A percentile compares a stretch with the other conserved stretches of the same genome.
Evolutionary conservation across 2,888 invertebrate genomes (phyloP).

Genomic region (Plemyria rubiginata): DNA sequence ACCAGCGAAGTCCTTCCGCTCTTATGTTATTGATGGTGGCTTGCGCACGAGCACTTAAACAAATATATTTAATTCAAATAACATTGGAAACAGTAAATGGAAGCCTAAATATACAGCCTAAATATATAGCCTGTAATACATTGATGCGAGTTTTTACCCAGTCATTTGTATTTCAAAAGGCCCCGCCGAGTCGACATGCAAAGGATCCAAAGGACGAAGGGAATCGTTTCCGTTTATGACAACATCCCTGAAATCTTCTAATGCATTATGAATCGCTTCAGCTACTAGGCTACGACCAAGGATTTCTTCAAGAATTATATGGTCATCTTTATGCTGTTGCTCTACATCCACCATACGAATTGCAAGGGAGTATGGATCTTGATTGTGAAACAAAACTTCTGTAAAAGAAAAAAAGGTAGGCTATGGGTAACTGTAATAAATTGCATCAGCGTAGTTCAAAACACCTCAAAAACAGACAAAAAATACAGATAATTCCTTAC

Average conservation of each 20-base stretch:
- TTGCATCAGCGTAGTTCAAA: not conserved
- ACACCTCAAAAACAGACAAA: no score
- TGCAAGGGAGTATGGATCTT: conserved; percentile 34
- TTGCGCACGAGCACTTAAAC: conserved; percentile 44
- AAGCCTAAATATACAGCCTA: no score
- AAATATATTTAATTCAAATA: not conserved
- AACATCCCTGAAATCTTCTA: conserved; percentile 56
- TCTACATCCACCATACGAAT: conserved; percentile 12
- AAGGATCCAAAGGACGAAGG: conserved; percentile 58
- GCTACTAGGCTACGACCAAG: conserved; percentile 46
- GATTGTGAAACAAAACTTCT: conserved; percentile 16
- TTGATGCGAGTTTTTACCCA: conserved; percentile 43
- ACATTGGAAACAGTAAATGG: no score
- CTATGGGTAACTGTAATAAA: not conserved
- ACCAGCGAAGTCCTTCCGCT: conserved; percentile 60
- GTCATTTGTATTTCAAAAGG: conserved; percentile 45
- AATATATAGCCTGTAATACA: no score
- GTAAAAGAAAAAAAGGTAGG: not conserved
- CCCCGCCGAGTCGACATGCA: conserved; percentile 49
- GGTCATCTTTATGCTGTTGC: conserved; percentile 18
- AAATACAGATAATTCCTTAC: conserved; percentile 22
- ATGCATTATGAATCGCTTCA: conserved; percentile 41
- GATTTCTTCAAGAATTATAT: conserved; percentile 17
- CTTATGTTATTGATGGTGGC: conserved; percentile 47
- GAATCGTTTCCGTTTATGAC: conserved; percentile 59